Conservation (phyloP, 2,113 vertebrate species). For the Megatriorchis doriae region DNA sequence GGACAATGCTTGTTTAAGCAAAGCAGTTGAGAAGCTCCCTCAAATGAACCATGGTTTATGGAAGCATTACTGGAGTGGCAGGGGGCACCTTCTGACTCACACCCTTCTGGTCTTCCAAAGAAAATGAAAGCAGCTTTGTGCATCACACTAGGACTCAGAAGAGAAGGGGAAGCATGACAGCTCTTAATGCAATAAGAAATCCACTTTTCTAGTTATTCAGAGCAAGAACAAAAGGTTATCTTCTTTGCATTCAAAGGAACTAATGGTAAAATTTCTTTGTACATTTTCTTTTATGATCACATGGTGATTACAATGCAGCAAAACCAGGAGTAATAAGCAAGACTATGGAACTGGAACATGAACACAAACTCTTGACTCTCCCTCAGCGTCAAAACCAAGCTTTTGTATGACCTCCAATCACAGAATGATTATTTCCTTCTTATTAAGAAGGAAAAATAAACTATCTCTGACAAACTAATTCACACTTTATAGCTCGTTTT, state of each 20-base stretch:
- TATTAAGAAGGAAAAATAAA: neutral
- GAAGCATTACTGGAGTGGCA: neutral
- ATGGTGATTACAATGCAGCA: neutral
- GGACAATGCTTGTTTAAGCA: neutral
- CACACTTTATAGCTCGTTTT: neutral
- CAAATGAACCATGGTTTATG: neutral
- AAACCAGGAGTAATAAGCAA: neutral
- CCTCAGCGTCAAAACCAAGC: neutral
- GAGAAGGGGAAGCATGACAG: neutral
- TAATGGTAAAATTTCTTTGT: neutral
- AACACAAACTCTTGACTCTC: neutral
- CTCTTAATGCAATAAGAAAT: neutral
- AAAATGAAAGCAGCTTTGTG: neutral
- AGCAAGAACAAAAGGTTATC: neutral
- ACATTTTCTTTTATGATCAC: neutral
- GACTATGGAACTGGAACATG: neutral
- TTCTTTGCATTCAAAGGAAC: neutral
- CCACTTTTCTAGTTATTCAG: neutral
- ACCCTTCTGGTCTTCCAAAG: neutral
- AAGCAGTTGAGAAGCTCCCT: neutral
- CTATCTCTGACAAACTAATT: neutral
- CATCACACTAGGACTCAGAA: neutral
- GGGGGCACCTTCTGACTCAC: neutral
- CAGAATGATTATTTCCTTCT: neutral
- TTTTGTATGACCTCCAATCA: neutral